Conservation (phyloP, 2,113 vertebrate species). For the Xyliphius kryptos region DNA sequence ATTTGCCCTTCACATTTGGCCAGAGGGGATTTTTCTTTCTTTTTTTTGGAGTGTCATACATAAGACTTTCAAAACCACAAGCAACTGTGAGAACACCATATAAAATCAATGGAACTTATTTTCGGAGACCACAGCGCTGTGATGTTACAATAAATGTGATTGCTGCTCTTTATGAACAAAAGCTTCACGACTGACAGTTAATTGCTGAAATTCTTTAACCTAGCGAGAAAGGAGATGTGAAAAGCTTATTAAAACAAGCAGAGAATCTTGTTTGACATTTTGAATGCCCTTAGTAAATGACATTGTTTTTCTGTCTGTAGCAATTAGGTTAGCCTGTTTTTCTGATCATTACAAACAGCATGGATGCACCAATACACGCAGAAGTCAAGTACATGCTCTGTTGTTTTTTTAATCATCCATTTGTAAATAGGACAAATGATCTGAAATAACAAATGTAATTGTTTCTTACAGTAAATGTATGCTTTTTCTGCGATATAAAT, state of each 20-base stretch:
- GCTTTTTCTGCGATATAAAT: too few relatives aligned
- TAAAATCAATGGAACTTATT: slow-evolving; percentile 27
- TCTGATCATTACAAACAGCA: slow-evolving; percentile 10
- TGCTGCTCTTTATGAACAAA: slow-evolving; percentile 16
- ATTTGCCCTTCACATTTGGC: background rate
- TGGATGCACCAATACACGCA: background rate
- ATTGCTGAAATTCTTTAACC: slow-evolving; percentile 33
- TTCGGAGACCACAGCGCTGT: slow-evolving; percentile 13
- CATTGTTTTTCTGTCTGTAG: slow-evolving; percentile 17
- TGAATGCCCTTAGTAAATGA: slow-evolving; percentile 22
- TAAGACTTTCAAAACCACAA: slow-evolving; percentile 8
- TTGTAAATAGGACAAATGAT: too few relatives aligned
- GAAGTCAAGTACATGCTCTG: too few relatives aligned
- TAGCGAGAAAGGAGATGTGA: slow-evolving; percentile 27
- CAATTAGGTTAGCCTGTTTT: slow-evolving; percentile 12
- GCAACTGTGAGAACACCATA: slow-evolving; percentile 16
- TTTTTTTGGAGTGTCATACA: background rate
- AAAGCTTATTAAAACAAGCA: slow-evolving; percentile 22
- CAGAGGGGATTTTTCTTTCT: too few relatives aligned
- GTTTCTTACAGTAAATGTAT: too few relatives aligned
- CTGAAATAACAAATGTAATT: too few relatives aligned
- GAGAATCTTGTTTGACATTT: slow-evolving; percentile 22
- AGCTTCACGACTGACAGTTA: slow-evolving; percentile 27
- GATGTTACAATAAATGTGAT: slow-evolving; percentile 18
- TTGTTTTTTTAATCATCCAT: too few relatives aligned